Base-by-base conservation (phyloP, 35 echinoderm and acorn worm genomes). In the Antedon bifida region DNA sequence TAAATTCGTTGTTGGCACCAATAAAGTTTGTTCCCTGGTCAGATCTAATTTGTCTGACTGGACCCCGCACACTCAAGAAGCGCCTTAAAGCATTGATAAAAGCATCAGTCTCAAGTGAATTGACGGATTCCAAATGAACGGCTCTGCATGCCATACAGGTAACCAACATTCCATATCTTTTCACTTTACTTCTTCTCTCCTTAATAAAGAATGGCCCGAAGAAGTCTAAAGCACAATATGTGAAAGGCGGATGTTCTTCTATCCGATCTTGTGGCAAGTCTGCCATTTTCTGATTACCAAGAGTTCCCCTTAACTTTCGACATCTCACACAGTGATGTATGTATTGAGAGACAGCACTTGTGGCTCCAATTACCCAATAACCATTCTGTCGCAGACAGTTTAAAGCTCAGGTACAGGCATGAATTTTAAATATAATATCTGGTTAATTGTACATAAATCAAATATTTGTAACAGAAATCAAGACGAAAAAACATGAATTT, bases 1-100 rank as follows among this genome's bases (percentile, higher is more conserved):
- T 34, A 76, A n/a, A n/a, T n/a, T n/a, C 87, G 7, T 42, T 11
- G 26, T 84, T 78, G 8, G 81, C 85, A 19, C 85, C 75, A 2
- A 91, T 44, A 32, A 91, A 87, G 45, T 87, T 91, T 0, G 89
- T 87, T 30, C 84, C 39, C 73, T 87, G 86, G 31, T 91, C 81
- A 10, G 89, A 91, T 34, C 55, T 23, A 35, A 90, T 30, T n/a
- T 82, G 74, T 44, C 78, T 83, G 0, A 77, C 79, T 29, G 78
- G 34, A 36, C 86, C 79, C 21, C 86, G 0, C 35, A 78, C 33
- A 39, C 42, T 82, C 5, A 78, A 39, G 75, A 89, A 89, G 35
- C 87, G 23, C 23, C 90, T 30, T 4, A 91, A 28, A 0, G 86
- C 45, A 83, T 78, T 87, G 34, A 83, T 86, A 74, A 78, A 91